Evolutionary conservation across 2,113 vertebrate genomes (phyloP).

Genomic region (Alligator mississippiensis): DNA sequence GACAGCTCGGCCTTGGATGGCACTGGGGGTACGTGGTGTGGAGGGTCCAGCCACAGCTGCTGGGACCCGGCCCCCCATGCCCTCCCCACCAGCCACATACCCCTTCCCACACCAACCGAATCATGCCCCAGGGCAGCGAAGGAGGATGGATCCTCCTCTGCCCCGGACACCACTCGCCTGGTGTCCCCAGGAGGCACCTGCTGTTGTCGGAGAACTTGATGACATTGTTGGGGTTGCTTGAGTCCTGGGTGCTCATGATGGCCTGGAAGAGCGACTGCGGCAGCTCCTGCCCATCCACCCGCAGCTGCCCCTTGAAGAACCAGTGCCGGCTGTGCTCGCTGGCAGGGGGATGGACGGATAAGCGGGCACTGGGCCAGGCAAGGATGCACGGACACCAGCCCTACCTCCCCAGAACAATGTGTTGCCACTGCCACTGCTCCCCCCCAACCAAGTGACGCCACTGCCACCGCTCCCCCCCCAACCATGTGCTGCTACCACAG

Average conservation of each 20-base stretch:
- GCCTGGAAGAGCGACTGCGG: conserved; percentile 85
- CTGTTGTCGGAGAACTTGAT: conserved; percentile 97
- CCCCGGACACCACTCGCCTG: background rate
- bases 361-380: background rate
- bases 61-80: background rate
- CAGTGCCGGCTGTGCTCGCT: conserved; percentile 96
- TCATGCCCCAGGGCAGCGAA: too few species aligned
- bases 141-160: background rate
- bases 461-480: too few species aligned
- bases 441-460: too few species aligned
- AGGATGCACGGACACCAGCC: background rate
- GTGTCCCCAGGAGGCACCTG: conserved; percentile 78
- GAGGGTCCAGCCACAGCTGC: background rate
- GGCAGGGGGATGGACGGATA: background rate
- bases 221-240: conserved; percentile 91
- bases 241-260: conserved; percentile 89
- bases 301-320: conserved; percentile 91
- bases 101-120: background rate
- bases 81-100: background rate
- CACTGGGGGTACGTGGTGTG: conserved; percentile 71
- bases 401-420: too few species aligned
- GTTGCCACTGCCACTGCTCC: too few species aligned
- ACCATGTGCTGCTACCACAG: background rate
- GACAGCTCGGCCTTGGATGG: conserved; percentile 84
- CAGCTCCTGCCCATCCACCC: conserved; percentile 83